phyloP scores from a whole-genome alignment of 2,797 vertebrate species.

The Hippopotamyrus pictus region DNA sequence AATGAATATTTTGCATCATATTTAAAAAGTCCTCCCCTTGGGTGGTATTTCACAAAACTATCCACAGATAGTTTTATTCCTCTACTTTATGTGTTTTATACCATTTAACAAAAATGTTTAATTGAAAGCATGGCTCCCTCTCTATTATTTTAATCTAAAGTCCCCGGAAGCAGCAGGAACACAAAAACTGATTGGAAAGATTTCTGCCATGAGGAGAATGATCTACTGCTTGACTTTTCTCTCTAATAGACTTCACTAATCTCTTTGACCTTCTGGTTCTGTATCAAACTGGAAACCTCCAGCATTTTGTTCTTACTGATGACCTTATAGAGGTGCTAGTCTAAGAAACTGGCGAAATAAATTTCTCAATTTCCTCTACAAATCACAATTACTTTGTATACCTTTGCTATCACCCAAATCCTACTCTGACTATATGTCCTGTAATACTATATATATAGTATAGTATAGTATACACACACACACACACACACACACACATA shows the following conservation, averaged over 20 bases:
- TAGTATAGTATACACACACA: too few species aligned
- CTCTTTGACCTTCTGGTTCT: slow-evolving; percentile 15
- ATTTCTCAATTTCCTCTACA: background rate
- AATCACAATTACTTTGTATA: background rate
- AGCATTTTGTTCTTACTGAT: slow-evolving; percentile 15
- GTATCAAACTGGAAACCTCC: background rate
- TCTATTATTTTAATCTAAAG: background rate
- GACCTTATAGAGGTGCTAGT: slow-evolving; percentile 6
- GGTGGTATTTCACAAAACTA: background rate
- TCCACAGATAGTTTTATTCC: background rate
- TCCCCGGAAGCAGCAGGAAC: slow-evolving; percentile 8
- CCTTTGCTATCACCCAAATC: background rate
- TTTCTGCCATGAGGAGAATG: slow-evolving; percentile 21
- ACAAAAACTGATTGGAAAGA: slow-evolving; percentile 22
- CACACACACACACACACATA: background rate
- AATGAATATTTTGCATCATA: background rate
- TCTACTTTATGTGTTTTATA: background rate
- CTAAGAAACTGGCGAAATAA: background rate
- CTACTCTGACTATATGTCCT: background rate
- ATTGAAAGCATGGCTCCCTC: background rate
- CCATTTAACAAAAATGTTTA: background rate
- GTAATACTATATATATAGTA: background rate
- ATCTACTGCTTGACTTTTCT: slow-evolving; percentile 25
- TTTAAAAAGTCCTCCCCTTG: background rate
- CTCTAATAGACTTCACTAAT: slow-evolving; percentile 33